phyloP scores from a whole-genome alignment of 2,113 vertebrate genomes.

The Apaloderma vittatum region DNA sequence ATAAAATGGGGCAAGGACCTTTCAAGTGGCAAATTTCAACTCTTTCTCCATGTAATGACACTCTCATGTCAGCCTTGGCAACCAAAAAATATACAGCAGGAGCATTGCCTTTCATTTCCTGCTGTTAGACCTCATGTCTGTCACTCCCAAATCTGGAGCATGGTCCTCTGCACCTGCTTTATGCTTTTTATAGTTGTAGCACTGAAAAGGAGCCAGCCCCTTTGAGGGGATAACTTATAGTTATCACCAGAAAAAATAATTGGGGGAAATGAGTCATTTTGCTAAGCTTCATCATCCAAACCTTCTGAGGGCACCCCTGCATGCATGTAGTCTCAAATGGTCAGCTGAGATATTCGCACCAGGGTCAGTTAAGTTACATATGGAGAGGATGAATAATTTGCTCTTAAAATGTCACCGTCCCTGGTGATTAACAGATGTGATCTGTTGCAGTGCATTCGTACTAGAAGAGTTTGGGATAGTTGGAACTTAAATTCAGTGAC shows the following conservation, averaged over 20 bases:
- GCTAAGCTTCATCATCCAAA: background rate
- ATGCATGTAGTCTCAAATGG: background rate
- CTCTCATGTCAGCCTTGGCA: slow-evolving; percentile 29
- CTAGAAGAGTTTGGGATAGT: background rate
- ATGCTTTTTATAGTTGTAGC: slow-evolving; percentile 11
- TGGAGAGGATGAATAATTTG: background rate
- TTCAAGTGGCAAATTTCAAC: background rate
- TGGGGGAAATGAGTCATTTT: background rate
- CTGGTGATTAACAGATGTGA: slow-evolving; percentile 2
- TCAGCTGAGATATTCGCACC: background rate
- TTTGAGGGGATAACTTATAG: background rate
- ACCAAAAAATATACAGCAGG: slow-evolving; percentile 9
- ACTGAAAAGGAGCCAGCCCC: background rate
- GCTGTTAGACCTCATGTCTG: slow-evolving; percentile 37
- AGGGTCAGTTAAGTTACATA: background rate
- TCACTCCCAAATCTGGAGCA: slow-evolving; percentile 21
- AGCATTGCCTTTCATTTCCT: slow-evolving; percentile 53
- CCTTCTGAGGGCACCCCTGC: background rate
- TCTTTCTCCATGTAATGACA: background rate
- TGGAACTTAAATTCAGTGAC: background rate
- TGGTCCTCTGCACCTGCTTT: slow-evolving; percentile 42
- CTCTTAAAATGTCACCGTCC: background rate
- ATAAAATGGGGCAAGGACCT: background rate
- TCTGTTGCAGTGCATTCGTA: background rate
- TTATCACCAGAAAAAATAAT: background rate